Evolutionary conservation across 2,113 vertebrate genomes (phyloP).

Genomic region (Coregonus clupeaformis): DNA sequence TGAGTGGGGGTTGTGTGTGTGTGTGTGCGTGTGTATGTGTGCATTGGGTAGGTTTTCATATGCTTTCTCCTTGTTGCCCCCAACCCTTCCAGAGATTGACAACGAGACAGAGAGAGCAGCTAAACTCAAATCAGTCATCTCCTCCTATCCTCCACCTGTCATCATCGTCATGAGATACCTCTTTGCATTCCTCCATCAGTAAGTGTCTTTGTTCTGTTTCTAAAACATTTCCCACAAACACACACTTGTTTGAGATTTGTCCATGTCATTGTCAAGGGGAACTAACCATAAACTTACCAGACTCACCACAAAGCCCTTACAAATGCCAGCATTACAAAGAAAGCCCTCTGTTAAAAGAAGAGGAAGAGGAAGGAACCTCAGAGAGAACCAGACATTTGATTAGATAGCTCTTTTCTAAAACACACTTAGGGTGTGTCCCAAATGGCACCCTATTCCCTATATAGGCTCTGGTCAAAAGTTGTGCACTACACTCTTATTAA

Average conservation of each 20-base stretch:
- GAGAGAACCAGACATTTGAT: neutral
- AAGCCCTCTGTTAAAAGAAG: neutral
- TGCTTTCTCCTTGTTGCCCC: neutral
- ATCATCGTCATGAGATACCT: conserved; percentile 87
- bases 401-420: neutral
- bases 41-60: neutral
- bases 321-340: too few relatives aligned
- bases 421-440: neutral
- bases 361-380: neutral
- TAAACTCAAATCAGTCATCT: conserved; percentile 72
- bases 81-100: conserved; percentile 67
- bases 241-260: neutral
- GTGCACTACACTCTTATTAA: neutral
- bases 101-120: conserved; percentile 67
- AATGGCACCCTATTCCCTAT: too few relatives aligned
- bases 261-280: neutral
- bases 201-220: conserved; percentile 56
- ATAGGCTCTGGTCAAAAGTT: too few relatives aligned
- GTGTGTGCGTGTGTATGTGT: neutral
- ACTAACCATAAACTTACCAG: neutral
- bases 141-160: conserved; percentile 65
- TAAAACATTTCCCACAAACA: neutral
- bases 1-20: neutral
- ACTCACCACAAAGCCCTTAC: too few relatives aligned
- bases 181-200: conserved; percentile 91